A percentile compares a stretch with the other conserved stretches of the same genome.
phyloP scores from a whole-genome alignment of 2,797 vertebrate genomes.

The Macropus fuliginosus region DNA sequence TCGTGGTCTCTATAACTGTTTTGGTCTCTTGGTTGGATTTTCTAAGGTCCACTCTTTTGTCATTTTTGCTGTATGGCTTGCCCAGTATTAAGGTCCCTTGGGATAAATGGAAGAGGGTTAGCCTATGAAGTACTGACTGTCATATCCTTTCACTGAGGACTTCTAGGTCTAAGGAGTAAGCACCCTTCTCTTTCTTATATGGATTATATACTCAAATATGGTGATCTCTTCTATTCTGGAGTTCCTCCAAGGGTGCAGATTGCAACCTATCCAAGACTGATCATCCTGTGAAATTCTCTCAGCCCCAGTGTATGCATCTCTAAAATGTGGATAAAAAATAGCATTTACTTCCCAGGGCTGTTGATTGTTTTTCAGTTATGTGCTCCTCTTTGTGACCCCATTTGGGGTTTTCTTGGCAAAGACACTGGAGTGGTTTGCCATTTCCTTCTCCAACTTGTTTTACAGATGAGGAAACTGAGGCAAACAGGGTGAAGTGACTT shows the following conservation, averaged over 20 bases:
- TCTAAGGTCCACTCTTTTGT: not conserved
- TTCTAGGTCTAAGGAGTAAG: not conserved
- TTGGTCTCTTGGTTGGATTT: not conserved
- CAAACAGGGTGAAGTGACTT: not conserved
- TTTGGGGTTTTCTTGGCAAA: not conserved
- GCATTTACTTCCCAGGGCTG: not conserved
- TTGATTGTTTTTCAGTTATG: not conserved
- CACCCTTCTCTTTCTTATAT: not conserved
- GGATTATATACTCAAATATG: not conserved
- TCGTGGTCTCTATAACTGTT: not conserved
- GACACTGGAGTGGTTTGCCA: not conserved
- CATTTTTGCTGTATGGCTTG: not conserved
- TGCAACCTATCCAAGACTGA: not conserved
- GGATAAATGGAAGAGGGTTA: not conserved
- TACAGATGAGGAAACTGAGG: not conserved
- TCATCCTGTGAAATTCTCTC: not conserved
- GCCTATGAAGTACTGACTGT: not conserved
- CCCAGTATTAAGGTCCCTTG: not conserved
- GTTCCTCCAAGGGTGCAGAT: not conserved
- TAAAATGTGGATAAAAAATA: not conserved
- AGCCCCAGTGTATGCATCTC: not conserved
- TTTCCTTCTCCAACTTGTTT: not conserved
- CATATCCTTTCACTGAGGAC: not conserved
- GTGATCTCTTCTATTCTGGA: not conserved
- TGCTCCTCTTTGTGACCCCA: not conserved